Evolutionary conservation across 2,888 invertebrate genomes (phyloP).

Genomic region (Malthinus seriepunctatus): DNA sequence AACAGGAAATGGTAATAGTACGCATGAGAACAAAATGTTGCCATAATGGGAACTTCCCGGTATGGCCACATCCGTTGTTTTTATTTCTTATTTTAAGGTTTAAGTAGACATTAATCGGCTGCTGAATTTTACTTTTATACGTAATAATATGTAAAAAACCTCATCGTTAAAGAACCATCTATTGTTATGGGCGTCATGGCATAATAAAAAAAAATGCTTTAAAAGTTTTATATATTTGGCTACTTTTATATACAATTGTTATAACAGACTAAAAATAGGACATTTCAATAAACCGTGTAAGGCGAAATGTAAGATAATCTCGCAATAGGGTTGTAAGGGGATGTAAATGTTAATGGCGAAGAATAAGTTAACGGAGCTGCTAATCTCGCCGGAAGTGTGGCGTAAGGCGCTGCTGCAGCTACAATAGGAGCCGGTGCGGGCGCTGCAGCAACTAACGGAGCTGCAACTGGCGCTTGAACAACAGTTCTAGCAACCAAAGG

Average conservation of each 20-base stretch:
- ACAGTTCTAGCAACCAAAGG: conserved; percentile 20
- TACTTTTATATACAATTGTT: no score
- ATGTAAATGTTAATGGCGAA: neutral
- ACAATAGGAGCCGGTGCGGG: conserved; percentile 36
- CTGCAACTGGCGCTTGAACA: neutral
- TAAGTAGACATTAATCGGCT: no score
- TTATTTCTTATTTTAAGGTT: no score
- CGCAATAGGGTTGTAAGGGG: conserved; percentile 8
- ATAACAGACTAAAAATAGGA: no score
- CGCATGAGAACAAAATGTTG: no score
- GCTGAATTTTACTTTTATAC: no score
- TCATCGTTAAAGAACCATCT: no score
- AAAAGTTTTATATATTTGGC: neutral
- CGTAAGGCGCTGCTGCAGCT: conserved; percentile 40
- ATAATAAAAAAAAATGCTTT: neutral
- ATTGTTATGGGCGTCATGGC: no score
- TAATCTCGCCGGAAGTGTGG: conserved; percentile 39
- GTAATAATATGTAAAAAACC: no score
- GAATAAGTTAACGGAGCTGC: conserved; percentile 25
- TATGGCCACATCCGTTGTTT: no score
- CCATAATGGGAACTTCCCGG: no score
- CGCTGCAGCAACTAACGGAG: conserved; percentile 18
- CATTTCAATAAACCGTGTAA: neutral
- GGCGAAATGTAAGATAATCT: conserved; percentile 18
- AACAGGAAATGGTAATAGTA: no score